phyloP scores from a whole-genome alignment of 2,888 invertebrate species.

The Dugesia japonica region DNA sequence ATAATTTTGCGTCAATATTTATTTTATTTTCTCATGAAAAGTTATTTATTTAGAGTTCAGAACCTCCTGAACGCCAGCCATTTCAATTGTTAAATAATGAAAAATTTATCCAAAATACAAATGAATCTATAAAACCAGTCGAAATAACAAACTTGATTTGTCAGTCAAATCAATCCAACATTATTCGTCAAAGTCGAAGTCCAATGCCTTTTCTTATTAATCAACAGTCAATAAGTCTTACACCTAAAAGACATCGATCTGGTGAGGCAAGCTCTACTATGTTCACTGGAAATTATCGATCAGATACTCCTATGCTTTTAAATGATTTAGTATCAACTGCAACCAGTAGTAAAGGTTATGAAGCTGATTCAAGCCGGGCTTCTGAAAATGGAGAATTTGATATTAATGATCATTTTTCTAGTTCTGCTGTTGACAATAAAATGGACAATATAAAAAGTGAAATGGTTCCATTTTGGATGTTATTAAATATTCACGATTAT shows the following conservation, averaged over 20 bases:
- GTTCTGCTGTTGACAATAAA: not conserved
- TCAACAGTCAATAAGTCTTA: not conserved
- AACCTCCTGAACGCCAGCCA: not conserved
- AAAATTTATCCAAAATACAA: not conserved
- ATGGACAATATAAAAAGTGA: not conserved
- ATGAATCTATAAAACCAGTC: not conserved
- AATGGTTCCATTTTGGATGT: slow-evolving; percentile 56
- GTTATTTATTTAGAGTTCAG: not conserved
- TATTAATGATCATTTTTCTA: not conserved
- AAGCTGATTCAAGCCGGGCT: slow-evolving; percentile 56
- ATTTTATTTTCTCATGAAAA: not conserved
- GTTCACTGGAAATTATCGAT: not conserved
- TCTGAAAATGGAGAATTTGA: slow-evolving; percentile 44
- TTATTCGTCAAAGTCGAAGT: not conserved
- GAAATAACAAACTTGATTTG: not conserved
- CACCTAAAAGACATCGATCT: slow-evolving; percentile 12
- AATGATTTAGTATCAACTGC: not conserved
- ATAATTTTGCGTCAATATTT: too few relatives aligned
- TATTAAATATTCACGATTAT: slow-evolving; percentile 52
- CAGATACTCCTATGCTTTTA: slow-evolving; percentile 8
- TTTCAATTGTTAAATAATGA: not conserved
- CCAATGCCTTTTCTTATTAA: not conserved
- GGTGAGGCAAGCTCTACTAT: slow-evolving; percentile 7
- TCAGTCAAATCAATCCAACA: not conserved
- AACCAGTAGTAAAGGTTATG: slow-evolving; percentile 49